These are phyloP conservation scores for Brachyptera risi DNA, from an alignment of 2,888 invertebrate genomes.

Conservation along the genomic window DNA sequence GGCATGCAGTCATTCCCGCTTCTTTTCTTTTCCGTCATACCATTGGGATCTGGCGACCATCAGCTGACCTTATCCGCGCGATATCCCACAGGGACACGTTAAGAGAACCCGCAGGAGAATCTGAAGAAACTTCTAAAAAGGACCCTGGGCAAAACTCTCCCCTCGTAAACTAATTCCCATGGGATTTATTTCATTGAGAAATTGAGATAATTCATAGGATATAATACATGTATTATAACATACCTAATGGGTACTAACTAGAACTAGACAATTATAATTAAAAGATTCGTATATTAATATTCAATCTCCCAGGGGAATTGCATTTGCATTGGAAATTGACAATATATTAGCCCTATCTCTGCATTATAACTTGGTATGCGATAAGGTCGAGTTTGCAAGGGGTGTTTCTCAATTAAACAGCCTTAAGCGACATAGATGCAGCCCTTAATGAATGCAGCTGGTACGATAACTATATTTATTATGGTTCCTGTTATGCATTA, in stretches of 20 bases:
- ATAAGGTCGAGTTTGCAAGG: background rate
- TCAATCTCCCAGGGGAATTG: conserved; percentile 33
- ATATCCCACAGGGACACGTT: background rate
- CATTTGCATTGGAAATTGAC: conserved; percentile 30
- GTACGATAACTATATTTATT: background rate
- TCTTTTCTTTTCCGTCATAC: conserved; percentile 7
- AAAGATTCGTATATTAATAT: conserved; percentile 7
- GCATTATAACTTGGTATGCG: background rate
- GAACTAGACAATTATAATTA: background rate
- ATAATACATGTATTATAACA: background rate
- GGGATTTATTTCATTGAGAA: conserved; percentile 31
- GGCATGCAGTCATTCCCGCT: background rate
- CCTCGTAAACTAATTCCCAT: conserved; percentile 28
- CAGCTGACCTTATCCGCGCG: conserved; percentile 40
- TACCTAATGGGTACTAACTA: background rate
- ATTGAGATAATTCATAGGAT: conserved; percentile 21
- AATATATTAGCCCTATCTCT: conserved; percentile 19
- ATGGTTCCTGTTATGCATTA: background rate
- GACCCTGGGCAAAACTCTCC: conserved; percentile 29
- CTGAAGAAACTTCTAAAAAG: conserved; percentile 29
- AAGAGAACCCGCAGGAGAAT: conserved; percentile 11
- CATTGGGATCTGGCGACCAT: conserved; percentile 27
- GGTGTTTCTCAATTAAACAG: background rate
- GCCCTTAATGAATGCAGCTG: conserved; percentile 2
- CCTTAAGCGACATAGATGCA: conserved; percentile 8